Evolutionary conservation across 2,797 vertebrate species (phyloP), one percentile per base, ranked within the genome.

Genomic region (Alexandromys oeconomus): DNA sequence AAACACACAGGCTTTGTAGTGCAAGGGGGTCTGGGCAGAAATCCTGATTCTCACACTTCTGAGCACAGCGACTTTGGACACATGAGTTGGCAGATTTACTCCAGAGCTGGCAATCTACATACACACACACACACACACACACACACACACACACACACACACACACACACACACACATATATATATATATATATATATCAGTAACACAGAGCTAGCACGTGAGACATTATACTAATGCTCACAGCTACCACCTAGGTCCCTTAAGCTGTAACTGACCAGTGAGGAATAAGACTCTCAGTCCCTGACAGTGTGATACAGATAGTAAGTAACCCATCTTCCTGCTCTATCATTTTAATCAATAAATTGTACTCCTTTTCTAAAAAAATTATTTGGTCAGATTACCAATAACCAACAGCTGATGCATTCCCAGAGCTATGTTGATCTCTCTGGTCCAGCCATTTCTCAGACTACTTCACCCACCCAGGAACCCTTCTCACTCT

Each of bases 261-360:
- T 88, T n/a, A 65, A 61, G 13, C 79, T 76, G 43, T 43, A 40
- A 81, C 1, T 74, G 48, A 74, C 84, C 74, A 67, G 54, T 46
- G 12, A 90, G 48, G 65, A 69, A 69, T 74, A 63, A 63, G 63
- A 15, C 29, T 31, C 19, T 88, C 78, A 12, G 19, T 43, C 48
- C 71, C 78, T 14, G 27, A 82, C 1, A 31, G 37, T 34, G 11
- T 31, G 51, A 81, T 43, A 13, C 54, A 14, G 43, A 82, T 46
- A 59, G 85, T 25, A 96, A 46, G 17, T 19, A 48, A 51, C 37
- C 87, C 61, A 71, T 6, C 48, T 90, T 89, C n/a, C 77, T 87
- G n/a, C 65, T 87, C 73, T 69, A 82, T 19, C 63, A 67, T 81
- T 92, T 85, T 93, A 63, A 87, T 69, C 31, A 86, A 89, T 48